These are phyloP conservation scores for Agrotis segetum DNA, from an alignment of 2,888 invertebrate genomes.

Conservation along the genomic window DNA sequence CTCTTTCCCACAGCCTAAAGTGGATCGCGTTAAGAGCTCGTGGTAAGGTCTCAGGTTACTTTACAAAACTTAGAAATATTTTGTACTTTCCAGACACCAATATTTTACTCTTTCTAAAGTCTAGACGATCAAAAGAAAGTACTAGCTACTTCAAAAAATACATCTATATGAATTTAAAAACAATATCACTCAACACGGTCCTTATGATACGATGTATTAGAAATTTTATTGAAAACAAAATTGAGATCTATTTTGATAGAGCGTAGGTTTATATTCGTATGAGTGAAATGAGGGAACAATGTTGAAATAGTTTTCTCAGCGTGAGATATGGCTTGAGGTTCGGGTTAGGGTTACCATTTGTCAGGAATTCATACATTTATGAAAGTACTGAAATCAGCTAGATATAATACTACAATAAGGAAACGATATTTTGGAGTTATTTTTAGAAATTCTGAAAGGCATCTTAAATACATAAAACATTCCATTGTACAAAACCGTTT, in stretches of 20 bases:
- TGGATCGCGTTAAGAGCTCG: no score
- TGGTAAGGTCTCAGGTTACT: no score
- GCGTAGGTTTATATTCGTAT: slow-evolving; percentile 69
- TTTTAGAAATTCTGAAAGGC: not conserved
- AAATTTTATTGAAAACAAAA: slow-evolving; percentile 65
- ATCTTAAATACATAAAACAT: slow-evolving; percentile 1
- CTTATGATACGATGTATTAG: slow-evolving; percentile 58
- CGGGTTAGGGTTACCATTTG: slow-evolving; percentile 46
- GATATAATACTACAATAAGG: not conserved
- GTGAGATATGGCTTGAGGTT: slow-evolving; percentile 72
- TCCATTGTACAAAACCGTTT: not conserved
- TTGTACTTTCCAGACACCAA: slow-evolving; percentile 18
- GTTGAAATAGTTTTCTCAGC: slow-evolving; percentile 84
- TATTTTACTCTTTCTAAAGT: slow-evolving; percentile 16
- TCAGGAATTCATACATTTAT: slow-evolving; percentile 25
- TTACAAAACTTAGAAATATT: slow-evolving; percentile 13
- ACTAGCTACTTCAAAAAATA: slow-evolving; percentile 41
- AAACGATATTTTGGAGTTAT: not conserved
- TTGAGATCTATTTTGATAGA: slow-evolving; percentile 64
- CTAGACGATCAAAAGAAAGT: slow-evolving; percentile 40
- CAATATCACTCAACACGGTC: slow-evolving; percentile 61
- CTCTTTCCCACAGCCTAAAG: no score
- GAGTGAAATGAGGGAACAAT: slow-evolving; percentile 76
- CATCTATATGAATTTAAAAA: slow-evolving; percentile 69
- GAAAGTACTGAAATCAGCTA: not conserved